phyloP scores from a whole-genome alignment of 2,888 invertebrate species.

The Athripsodes cinereus region DNA sequence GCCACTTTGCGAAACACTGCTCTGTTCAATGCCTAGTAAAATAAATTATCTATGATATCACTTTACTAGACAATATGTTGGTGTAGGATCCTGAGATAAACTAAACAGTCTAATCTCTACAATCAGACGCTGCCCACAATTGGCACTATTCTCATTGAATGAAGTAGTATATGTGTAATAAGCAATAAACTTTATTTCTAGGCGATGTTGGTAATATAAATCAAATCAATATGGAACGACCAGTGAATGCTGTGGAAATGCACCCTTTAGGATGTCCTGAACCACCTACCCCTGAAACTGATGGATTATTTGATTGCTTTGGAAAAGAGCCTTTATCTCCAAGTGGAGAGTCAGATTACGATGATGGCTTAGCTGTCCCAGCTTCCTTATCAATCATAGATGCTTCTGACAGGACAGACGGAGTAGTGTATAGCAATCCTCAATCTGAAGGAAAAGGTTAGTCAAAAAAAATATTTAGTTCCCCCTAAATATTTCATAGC shows the following conservation, averaged over 20 bases:
- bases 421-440: not conserved
- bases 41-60: no score
- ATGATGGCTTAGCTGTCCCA: slow-evolving; percentile 72
- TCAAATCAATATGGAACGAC: slow-evolving; percentile 1
- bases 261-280: slow-evolving; percentile 6
- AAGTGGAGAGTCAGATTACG: slow-evolving; percentile 63
- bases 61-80: no score
- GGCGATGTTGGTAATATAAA: not conserved
- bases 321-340: slow-evolving; percentile 12
- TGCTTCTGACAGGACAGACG: slow-evolving; percentile 31
- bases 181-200: not conserved
- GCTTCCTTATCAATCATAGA: slow-evolving; percentile 62
- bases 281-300: slow-evolving; percentile 7
- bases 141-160: no score
- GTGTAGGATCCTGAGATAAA: no score
- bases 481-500: no score
- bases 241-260: not conserved
- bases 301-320: slow-evolving; percentile 10
- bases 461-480: no score
- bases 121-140: no score
- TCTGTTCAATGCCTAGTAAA: no score
- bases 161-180: no score
- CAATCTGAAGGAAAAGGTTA: slow-evolving; percentile 31
- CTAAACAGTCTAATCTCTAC: no score
- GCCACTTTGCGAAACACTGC: no score